Evolutionary conservation across 2,888 invertebrate species (phyloP).

Genomic region (Drosophila nigricruria): DNA sequence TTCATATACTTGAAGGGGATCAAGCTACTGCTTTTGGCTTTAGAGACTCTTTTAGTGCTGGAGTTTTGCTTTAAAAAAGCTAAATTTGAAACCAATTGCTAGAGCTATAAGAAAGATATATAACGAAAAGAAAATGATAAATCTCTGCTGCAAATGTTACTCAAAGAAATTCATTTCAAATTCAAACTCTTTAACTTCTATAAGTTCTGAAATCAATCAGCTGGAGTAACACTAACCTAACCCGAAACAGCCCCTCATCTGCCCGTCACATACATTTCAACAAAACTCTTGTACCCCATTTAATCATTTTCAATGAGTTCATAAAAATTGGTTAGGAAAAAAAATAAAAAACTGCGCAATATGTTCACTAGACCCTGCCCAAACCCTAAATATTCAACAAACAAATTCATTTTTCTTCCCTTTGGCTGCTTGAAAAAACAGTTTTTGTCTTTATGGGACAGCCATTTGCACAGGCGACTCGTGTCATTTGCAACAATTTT

Average conservation of each 20-base stretch:
- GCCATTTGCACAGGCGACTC: slow-evolving; percentile 19
- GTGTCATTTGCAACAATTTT: slow-evolving; percentile 73
- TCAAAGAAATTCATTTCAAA: background rate
- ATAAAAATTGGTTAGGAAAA: background rate
- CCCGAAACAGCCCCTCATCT: background rate
- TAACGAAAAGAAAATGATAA: no score
- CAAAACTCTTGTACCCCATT: background rate
- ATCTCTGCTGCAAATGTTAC: background rate
- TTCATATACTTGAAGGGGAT: no score
- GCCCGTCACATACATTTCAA: background rate
- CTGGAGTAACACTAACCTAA: background rate
- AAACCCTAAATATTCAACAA: slow-evolving; percentile 48
- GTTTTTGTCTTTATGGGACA: slow-evolving; percentile 27
- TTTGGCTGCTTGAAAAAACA: slow-evolving; percentile 15
- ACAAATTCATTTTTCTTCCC: background rate
- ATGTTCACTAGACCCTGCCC: slow-evolving; percentile 55
- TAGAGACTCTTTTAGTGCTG: background rate
- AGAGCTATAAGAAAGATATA: no score
- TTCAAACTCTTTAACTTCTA: background rate
- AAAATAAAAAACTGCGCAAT: slow-evolving; percentile 52
- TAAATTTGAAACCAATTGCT: no score
- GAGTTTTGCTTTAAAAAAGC: no score
- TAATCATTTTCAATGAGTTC: background rate
- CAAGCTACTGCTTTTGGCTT: no score
- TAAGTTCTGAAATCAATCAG: background rate